phyloP scores from a whole-genome alignment of 2,797 vertebrate genomes.

The Hippoglossus hippoglossus region DNA sequence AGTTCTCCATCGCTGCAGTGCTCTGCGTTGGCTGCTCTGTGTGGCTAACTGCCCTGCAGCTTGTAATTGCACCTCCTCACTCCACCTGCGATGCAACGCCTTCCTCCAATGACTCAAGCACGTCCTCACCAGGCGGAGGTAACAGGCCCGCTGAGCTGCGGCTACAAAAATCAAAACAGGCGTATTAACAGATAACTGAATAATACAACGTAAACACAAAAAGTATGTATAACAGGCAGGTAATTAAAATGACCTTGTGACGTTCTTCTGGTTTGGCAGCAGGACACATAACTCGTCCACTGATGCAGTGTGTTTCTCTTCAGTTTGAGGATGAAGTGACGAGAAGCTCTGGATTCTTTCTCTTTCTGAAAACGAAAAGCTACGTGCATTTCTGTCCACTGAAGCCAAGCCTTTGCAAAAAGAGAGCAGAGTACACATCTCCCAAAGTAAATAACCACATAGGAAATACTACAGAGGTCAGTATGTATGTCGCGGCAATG shows the following conservation, averaged over 20 bases:
- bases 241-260: constrained; percentile 70
- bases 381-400: constrained; percentile 82
- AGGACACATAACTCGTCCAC: constrained; percentile 81
- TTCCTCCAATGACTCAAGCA: constrained; percentile 84
- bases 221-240: not conserved
- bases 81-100: constrained; percentile 68
- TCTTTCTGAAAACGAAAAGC: constrained; percentile 68
- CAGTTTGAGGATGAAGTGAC: constrained; percentile 63
- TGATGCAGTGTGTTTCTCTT: constrained; percentile 75
- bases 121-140: constrained; percentile 37
- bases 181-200: not conserved
- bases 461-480: not conserved
- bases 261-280: constrained; percentile 74
- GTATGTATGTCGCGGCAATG: not conserved
- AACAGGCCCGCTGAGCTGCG: constrained; percentile 68
- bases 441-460: not conserved
- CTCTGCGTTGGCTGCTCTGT: constrained; percentile 70
- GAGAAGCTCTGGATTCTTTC: constrained; percentile 75
- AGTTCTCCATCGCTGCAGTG: constrained; percentile 84
- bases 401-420: constrained; percentile 85
- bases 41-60: constrained; percentile 68
- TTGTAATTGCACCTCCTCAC: constrained; percentile 58
- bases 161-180: constrained; percentile 68
- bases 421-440: constrained; percentile 10
- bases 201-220: not conserved